Base-by-base conservation (phyloP, 2,888 invertebrate species). In the Tanytarsus gracilentus region DNA sequence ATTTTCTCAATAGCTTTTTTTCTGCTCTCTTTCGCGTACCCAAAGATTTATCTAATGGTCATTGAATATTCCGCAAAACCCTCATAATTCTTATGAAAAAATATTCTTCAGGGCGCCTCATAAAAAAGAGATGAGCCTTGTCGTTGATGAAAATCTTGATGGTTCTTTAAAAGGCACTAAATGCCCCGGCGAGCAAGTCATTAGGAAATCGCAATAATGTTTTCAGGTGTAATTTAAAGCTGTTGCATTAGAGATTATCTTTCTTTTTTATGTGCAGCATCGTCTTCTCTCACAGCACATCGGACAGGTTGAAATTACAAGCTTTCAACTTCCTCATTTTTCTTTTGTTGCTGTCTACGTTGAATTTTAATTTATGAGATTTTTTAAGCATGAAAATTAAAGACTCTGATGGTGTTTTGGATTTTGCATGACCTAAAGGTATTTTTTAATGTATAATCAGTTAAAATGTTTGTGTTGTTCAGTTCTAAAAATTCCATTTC, bases 41-140 rank as follows among this genome's bases (percentile, higher is more conserved):
- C 36, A 1, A 36, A 36, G 52, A 33, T 8, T 18, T 33, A 40
- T 39, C 40, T 55, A 55, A 55, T 55, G 40, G 55, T 55, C 55
- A 55, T 40, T 55, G 55, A 55, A 55, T 55, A 40, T 40, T 40
- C 55, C 40, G 16, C 16, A 33, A 55, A 55, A 55, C 55, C 55
- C 55, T 40, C 55, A 55, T 55, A 55, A 40, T 55, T 55, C 55
- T 55, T 39, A 33, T 33, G 6, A 33, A 33, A n/a, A 33, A 33
- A 33, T 33, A 33, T 33, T 36, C 14, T 2, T 14, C 36, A 14
- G n/a, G 16, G 16, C 36, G 36, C 4, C 16, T 9, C 40, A 40
- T 18, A 40, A 40, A 16, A 40, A 16, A 40, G 8, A 40, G 16
- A 16, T 9, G 9, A 40, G 1, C 40, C 21, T 40, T 16, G 16